Base-by-base conservation (phyloP, 2,888 invertebrate species). In the Morpho deidamia region DNA sequence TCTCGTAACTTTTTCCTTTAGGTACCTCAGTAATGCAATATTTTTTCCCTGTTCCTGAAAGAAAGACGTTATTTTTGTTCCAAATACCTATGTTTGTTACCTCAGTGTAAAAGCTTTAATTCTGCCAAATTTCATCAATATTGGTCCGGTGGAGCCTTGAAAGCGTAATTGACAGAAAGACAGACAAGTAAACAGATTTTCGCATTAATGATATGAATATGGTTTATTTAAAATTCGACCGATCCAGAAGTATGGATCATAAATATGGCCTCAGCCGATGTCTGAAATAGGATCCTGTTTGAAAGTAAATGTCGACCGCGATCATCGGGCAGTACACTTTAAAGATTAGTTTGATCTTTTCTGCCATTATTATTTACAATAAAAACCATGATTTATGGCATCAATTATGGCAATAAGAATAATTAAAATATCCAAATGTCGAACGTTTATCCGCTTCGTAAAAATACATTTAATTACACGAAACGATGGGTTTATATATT, bases 231-330 rank as follows among this genome's bases (percentile, higher is more conserved):
- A 55, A 48, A 35, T 46, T 38, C 37, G 50, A 47, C 50, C 51
- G 38, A 48, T 52, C 33, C 48, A 54, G 51, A 37, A 41, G 45
- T 39, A n/a, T 11, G 46, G 33, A 35, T 54, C 47, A 49, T 56
- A 55, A 58, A 52, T 51, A 48, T 56, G 49, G 58, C 48, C 40
- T 53, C 45, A 44, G 35, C 42, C n/a, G 49, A 54, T 53, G 59
- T 64, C 64, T 71, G 77, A 70, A 77, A 77, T 69, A 63, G 60
- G 76, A 77, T 74, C 72, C 66, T 76, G 76, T 78, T 76, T 76
- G 68, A 59, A 69, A 75, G 67, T 34, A 11, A 49, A 41, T n/a
- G 45, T 49, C 35, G 49, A 49, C 49, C 49, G 42, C 42, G 35
- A 34, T 1, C 35, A 34, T 1, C 35, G 10, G 23, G 34, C 49